phyloP scores from a whole-genome alignment of 2,888 invertebrate species.

The Leucoptera coffeella region DNA sequence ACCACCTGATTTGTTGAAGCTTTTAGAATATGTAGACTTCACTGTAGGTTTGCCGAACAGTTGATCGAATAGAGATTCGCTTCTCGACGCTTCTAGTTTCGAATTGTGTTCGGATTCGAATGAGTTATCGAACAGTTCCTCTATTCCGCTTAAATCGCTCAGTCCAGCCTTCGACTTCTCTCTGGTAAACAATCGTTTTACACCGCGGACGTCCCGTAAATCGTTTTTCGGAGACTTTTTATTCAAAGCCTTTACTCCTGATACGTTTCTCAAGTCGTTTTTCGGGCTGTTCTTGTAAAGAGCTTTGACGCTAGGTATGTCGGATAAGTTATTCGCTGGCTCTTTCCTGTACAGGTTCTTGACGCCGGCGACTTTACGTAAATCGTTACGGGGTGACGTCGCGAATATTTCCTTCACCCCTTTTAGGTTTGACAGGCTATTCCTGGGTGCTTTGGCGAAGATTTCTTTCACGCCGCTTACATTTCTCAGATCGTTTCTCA shows the following conservation, averaged over 20 bases:
- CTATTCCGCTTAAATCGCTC: slow-evolving; percentile 26
- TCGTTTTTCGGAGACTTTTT: slow-evolving; percentile 20
- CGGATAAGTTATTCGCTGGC: slow-evolving; percentile 9
- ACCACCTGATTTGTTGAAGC: slow-evolving; percentile 13
- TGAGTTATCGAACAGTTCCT: slow-evolving; percentile 20
- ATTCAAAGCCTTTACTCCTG: slow-evolving; percentile 20
- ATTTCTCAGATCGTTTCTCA: slow-evolving; percentile 16
- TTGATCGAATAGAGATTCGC: slow-evolving; percentile 18
- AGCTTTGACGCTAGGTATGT: slow-evolving; percentile 29
- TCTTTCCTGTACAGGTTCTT: slow-evolving; percentile 13
- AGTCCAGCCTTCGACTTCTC: slow-evolving; percentile 10
- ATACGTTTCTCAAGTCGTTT: slow-evolving; percentile 25
- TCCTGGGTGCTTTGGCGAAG: slow-evolving; percentile 17
- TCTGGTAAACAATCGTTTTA: slow-evolving; percentile 15
- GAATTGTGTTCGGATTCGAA: slow-evolving; percentile 9
- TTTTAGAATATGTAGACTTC: slow-evolving; percentile 21
- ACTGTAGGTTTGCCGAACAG: slow-evolving; percentile 18
- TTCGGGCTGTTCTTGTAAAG: slow-evolving; percentile 19
- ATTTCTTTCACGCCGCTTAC: slow-evolving; percentile 16
- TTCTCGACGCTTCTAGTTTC: slow-evolving; percentile 2
- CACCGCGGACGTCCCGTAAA: slow-evolving; percentile 21
- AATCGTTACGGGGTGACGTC: slow-evolving; percentile 19
- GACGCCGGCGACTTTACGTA: slow-evolving; percentile 23
- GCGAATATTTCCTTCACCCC: slow-evolving; percentile 25
- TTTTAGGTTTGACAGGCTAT: slow-evolving; percentile 23